These are phyloP conservation scores for Neotoxoptera formosana DNA, from an alignment of 1,140 invertebrate genomes.

Conservation along the genomic window DNA sequence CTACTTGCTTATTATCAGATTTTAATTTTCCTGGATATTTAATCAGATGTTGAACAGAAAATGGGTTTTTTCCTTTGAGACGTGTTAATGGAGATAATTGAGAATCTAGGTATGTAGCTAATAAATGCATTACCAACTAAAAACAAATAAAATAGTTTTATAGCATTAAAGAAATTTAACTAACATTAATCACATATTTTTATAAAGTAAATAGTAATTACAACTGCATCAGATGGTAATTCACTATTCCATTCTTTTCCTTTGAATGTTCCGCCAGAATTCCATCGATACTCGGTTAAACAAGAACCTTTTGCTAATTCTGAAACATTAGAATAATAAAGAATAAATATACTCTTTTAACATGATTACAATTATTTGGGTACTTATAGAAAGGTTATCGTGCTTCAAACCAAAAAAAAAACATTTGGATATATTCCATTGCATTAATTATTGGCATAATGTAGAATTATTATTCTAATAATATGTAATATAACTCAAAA, in stretches of 20 bases:
- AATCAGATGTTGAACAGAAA: constrained; percentile 73
- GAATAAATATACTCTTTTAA: background rate
- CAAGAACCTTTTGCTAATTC: constrained; percentile 79
- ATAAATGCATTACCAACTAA: constrained; percentile 82
- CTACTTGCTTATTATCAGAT: constrained; percentile 64
- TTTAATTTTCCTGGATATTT: constrained; percentile 69
- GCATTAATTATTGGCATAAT: background rate
- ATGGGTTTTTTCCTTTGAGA: constrained; percentile 76
- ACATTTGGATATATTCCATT: background rate
- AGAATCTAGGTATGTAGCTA: constrained; percentile 82
- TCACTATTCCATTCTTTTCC: constrained; percentile 80
- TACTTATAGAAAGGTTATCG: background rate
- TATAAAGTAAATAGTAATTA: background rate
- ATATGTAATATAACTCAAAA: no score
- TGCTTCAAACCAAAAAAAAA: background rate
- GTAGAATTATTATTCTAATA: no score
- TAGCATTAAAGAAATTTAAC: background rate
- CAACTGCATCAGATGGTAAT: constrained; percentile 80
- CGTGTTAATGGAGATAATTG: constrained; percentile 77
- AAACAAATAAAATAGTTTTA: constrained; percentile 61
- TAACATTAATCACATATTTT: background rate
- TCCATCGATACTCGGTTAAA: constrained; percentile 84
- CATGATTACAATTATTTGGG: background rate
- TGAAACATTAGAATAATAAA: constrained; percentile 60
- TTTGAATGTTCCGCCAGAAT: constrained; percentile 75